These are phyloP conservation scores for Flexamia atlantica DNA, from an alignment of 2,888 invertebrate genomes.

Conservation along the genomic window DNA sequence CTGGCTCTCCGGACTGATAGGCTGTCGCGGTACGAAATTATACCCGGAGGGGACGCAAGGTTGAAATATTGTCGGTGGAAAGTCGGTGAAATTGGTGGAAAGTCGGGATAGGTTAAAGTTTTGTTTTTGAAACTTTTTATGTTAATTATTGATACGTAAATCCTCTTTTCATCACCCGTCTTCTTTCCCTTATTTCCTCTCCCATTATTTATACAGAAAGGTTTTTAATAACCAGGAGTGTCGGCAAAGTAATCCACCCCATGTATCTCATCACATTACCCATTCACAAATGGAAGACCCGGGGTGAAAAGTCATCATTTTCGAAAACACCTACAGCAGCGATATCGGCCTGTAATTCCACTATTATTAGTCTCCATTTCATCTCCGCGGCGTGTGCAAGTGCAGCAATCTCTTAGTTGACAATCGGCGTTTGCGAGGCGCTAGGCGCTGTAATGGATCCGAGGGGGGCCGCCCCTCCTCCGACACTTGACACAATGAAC, in stretches of 20 bases:
- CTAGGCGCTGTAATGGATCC: slow-evolving; percentile 48
- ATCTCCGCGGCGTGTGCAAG: slow-evolving; percentile 29
- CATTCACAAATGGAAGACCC: slow-evolving; percentile 11
- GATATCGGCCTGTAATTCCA: slow-evolving; percentile 53
- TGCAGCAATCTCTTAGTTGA: slow-evolving; percentile 50
- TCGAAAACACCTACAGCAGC: slow-evolving; percentile 13
- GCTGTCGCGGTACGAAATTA: background rate
- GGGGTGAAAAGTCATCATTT: slow-evolving; percentile 48
- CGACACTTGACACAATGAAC: slow-evolving; percentile 64
- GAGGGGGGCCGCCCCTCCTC: slow-evolving; percentile 27
- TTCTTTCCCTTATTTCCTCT: no score
- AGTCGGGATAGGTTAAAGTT: no score
- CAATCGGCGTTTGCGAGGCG: slow-evolving; percentile 39
- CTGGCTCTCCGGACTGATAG: slow-evolving; percentile 18
- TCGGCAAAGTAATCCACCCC: slow-evolving; percentile 8
- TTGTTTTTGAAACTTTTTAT: no score
- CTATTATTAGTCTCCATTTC: slow-evolving; percentile 39
- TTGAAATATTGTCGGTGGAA: no score
- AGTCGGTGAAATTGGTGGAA: no score
- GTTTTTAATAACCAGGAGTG: background rate
- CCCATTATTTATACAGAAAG: background rate
- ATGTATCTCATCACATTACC: slow-evolving; percentile 12
- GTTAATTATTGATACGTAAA: no score
- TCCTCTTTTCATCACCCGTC: no score
- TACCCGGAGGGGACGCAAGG: no score